These are phyloP conservation scores for Lepidochrysops patricia DNA, from an alignment of 2,888 invertebrate species.

Conservation along the genomic window DNA sequence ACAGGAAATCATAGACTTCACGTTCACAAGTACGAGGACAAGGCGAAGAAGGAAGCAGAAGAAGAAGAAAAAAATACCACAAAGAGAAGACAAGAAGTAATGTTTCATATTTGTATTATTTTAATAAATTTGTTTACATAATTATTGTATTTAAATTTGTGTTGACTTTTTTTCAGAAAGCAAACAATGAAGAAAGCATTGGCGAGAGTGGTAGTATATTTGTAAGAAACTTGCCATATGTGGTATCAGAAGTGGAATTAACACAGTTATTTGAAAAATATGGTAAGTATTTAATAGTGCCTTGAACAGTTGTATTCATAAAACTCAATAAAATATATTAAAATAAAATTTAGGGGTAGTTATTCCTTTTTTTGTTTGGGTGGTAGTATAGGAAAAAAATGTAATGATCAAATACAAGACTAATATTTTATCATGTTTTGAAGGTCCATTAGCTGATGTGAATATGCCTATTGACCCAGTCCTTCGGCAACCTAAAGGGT, in stretches of 20 bases:
- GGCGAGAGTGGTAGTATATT: conserved; percentile 95
- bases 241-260: conserved; percentile 89
- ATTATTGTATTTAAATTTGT: background rate
- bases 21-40: conserved; percentile 60
- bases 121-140: background rate
- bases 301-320: background rate
- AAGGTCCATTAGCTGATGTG: conserved; percentile 90
- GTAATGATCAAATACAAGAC: no score
- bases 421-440: conserved; percentile 17
- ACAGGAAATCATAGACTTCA: conserved; percentile 62
- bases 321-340: no score
- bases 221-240: conserved; percentile 91
- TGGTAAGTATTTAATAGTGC: conserved; percentile 69
- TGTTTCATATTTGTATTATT: background rate
- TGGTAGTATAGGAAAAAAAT: no score
- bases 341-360: no score
- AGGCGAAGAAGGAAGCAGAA: conserved; percentile 47
- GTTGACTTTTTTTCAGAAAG: conserved; percentile 35
- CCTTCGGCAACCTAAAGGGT: conserved; percentile 91
- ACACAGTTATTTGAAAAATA: conserved; percentile 87
- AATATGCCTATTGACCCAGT: conserved; percentile 89
- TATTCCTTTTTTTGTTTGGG: no score
- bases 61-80: conserved; percentile 47
- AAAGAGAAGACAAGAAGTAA: conserved; percentile 53
- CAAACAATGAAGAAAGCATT: conserved; percentile 82